Evolutionary conservation across 2,113 vertebrate species (phyloP), one percentile per base, ranked within the genome.

Genomic region (Ariopsis seemanni): DNA sequence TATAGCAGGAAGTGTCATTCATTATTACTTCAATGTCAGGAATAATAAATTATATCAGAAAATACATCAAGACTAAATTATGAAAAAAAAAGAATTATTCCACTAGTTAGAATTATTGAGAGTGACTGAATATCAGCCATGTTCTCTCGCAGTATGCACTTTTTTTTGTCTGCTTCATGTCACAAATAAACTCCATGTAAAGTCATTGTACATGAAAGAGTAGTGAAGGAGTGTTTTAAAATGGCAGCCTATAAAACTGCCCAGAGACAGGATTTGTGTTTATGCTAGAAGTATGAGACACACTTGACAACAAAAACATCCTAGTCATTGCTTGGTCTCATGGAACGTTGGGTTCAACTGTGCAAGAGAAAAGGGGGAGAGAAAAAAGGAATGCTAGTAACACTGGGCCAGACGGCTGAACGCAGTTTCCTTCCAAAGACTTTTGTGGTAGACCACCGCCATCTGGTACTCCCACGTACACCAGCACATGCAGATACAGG

Each of bases 301-400:
- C 22, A 63, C 71, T 83, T 84, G 63, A 88, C 25, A 30, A 57
- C 65, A 71, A 42, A 80, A 86, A 82, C 81, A 85, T 55, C 77
- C 50, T 30, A n/a, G 82, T 78, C 65, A 81, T 84, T 85, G 89
- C 85, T 90, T 88, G 85, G 85, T 87, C 87, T 87, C 52, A 20
- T n/a, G 20, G 48, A 84, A 25, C 42, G n/a, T 80, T 58, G 52
- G 72, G 78, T 81, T 67, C 60, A 72, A 74, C 55, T 86, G 75
- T 79, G 82, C 27, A 48, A 50, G 20, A 65, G 11, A 65, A 65
- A 52, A 4, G 20, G 58, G 18, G 27, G 7, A 18, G 62, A 25
- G 17, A 25, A 67, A 15, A n/a, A 72, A 25, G 53, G 30, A 85
- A 34, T 62, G 67, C 82, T 87, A 69, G 57, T 86, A 52, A 82